Conservation (phyloP, 2,113 vertebrate species). For the Tauraco erythrolophus region DNA sequence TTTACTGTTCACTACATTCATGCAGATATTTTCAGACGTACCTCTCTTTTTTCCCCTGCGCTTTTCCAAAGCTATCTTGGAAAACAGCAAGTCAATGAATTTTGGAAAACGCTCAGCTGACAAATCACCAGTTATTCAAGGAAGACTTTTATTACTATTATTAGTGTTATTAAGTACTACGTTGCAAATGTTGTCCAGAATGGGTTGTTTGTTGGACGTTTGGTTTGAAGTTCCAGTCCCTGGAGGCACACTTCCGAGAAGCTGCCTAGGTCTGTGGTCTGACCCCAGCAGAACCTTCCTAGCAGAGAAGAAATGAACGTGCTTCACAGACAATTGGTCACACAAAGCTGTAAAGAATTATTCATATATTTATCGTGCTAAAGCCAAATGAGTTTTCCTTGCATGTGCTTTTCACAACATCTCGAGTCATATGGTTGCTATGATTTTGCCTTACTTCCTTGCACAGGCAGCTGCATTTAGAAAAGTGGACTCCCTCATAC, state of each 20-base stretch:
- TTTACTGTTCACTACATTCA: not conserved
- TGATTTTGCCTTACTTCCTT: not conserved
- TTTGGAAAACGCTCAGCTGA: slow-evolving; percentile 28
- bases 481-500: not conserved
- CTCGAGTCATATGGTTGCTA: not conserved
- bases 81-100: not conserved
- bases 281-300: slow-evolving; percentile 8
- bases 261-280: slow-evolving; percentile 27
- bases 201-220: not conserved
- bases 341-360: not conserved
- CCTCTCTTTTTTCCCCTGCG: not conserved
- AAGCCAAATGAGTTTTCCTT: slow-evolving; percentile 33
- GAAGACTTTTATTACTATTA: slow-evolving; percentile 37
- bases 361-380: not conserved
- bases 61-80: not conserved
- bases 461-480: not conserved
- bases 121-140: slow-evolving; percentile 16
- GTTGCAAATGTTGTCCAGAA: slow-evolving; percentile 19
- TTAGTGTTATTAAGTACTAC: slow-evolving; percentile 5
- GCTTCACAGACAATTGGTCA: not conserved
- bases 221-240: slow-evolving; percentile 21
- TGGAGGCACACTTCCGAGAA: slow-evolving; percentile 38
- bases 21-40: not conserved
- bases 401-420: not conserved
- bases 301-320: not conserved